These are phyloP conservation scores for Gambusia yucatana DNA, from an alignment of 2,797 vertebrate genomes.

Conservation along the genomic window DNA sequence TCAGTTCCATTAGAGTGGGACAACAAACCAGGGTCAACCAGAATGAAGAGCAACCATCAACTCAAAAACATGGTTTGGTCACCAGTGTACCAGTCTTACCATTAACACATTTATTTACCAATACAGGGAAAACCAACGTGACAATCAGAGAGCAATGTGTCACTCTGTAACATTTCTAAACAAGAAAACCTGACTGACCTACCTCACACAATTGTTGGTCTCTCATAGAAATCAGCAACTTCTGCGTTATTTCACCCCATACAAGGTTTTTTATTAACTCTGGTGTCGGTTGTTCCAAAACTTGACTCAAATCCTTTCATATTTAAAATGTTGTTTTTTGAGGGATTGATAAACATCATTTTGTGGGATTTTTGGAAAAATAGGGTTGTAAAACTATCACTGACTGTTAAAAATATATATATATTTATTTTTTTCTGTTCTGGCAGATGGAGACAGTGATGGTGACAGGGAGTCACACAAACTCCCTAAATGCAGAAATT, in stretches of 20 bases:
- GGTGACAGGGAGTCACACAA: not conserved
- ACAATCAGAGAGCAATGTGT: conserved; percentile 14
- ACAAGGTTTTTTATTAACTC: not conserved
- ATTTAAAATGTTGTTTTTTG: not conserved
- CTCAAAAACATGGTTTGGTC: conserved; percentile 2
- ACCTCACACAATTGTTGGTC: conserved; percentile 41
- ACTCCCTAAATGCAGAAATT: not conserved
- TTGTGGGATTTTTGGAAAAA: conserved; percentile 12
- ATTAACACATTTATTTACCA: conserved; percentile 6
- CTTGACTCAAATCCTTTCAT: conserved; percentile 16
- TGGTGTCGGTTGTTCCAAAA: conserved; percentile 2
- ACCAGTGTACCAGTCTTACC: conserved; percentile 2
- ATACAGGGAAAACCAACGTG: not conserved
- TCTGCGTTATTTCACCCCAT: conserved; percentile 11
- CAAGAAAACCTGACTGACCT: conserved; percentile 39
- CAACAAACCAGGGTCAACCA: not conserved
- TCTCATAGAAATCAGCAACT: conserved; percentile 9
- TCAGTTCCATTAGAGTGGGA: conserved; percentile 3
- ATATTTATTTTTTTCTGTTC: not conserved
- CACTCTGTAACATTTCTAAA: conserved; percentile 4
- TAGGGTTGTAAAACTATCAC: not conserved
- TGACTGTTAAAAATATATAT: conserved; percentile 2
- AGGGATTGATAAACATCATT: not conserved
- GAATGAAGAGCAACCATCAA: not conserved
- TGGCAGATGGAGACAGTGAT: not conserved